Evolutionary conservation across 2,888 invertebrate species (phyloP), one percentile per base, ranked within the genome.

Genomic region (Linyphia triangularis): DNA sequence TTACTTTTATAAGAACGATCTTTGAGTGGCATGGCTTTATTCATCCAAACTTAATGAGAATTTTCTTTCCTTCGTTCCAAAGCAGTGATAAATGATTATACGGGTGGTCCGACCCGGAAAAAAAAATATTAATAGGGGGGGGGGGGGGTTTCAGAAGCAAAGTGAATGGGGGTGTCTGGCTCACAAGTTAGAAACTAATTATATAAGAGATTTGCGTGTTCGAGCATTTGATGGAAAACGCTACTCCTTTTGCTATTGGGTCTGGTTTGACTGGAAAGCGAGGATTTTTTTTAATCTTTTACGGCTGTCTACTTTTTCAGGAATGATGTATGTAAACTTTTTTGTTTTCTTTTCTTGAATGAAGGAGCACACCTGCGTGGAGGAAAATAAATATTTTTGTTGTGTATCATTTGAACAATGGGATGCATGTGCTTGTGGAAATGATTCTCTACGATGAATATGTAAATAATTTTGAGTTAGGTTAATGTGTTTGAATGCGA

Each of bases 171-270:
- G 82, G 82, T 70, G 78, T 79, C 78, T 43, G 26, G 43, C 57
- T 51, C 51, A 73, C 57, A 86, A 86, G 79, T 86, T 79, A 81
- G 86, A 86, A 86, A 86, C 79, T 79, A 86, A 86, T 79, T 86
- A 86, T 51, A 51, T 51, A 51, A 81, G 57, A 86, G 28, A 81
- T 79, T 72, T 86, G 79, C 65, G 79, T 86, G 85, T 59, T 70
- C 43, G 65, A 78, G 78, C 78, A 30, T 78, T 78, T 65, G 78
- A 78, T 78, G 78, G 78, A 65, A 65, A 78, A 78, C 43, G 57
- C 19, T 16, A 57, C n/a, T 57, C 57, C 57, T 51, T 73, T 28
- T 57, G 7, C 28, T 24, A 37, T 40, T 37, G 63, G 40, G 16
- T 40, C 16, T 16, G 10, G 40, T 73, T 43, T 59, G 57, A 51